Evolutionary conservation across 1,140 invertebrate species (phyloP).

Genomic region (Pachypeltis micranthus): DNA sequence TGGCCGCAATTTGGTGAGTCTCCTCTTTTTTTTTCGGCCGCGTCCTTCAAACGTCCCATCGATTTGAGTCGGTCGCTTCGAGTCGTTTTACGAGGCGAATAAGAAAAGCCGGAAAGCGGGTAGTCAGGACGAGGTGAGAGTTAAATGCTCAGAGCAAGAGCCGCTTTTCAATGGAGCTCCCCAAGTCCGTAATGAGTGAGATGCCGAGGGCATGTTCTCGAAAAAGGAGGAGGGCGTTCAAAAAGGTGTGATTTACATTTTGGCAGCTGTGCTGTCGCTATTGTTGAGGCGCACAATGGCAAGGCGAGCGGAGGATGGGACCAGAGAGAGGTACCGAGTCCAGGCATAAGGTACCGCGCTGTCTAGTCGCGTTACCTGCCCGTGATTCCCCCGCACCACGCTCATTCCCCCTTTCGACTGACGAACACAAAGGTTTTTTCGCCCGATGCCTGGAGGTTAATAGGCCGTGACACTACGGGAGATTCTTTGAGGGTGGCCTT

Average conservation of each 20-base stretch:
- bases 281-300: no score
- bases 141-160: no score
- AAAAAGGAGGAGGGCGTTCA: background rate
- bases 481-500: no score
- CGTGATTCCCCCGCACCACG: background rate
- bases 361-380: background rate
- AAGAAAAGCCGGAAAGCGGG: no score
- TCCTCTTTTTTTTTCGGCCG: no score
- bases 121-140: no score
- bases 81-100: no score
- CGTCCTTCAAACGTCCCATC: no score
- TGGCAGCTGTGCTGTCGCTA: background rate
- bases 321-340: background rate
- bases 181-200: background rate
- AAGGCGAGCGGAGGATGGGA: no score
- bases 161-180: no score
- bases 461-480: background rate
- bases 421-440: background rate
- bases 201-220: background rate
- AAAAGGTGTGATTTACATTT: background rate
- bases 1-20: no score
- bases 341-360: background rate
- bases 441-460: background rate
- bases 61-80: no score
- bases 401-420: background rate